Base-by-base conservation (phyloP, 2,113 vertebrate genomes). In the Danionella cerebrum region DNA sequence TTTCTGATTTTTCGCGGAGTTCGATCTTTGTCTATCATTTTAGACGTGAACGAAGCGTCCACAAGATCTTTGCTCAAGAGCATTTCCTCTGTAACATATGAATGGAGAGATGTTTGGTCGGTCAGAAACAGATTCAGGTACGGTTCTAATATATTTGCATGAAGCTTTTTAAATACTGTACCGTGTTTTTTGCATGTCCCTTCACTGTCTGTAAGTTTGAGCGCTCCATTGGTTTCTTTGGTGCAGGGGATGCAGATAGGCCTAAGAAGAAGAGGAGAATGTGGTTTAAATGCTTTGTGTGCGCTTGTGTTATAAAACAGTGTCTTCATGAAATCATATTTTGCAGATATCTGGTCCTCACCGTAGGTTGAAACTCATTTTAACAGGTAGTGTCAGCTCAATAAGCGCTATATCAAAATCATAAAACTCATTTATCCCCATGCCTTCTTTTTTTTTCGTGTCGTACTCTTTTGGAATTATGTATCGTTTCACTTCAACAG, bases 211-310 rank as follows among this genome's bases (percentile, higher is more conserved):
- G 59, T 3, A 64, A 86, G 58, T 16, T 70, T 36, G 18, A 90
- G 64, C 38, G 85, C 86, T 6, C 47, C n/a, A 44, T 25, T 88
- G 5, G 87, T 85, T 44, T 82, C 75, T 55, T 59, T n/a, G 13
- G 89, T 89, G 70, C 89, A 86, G 18, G 89, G 89, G 60, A 90
- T 80, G 33, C 89, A 90, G 42, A 90, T 89, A 4, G 84, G 76
- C 70, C 89, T 90, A 19, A 22, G 35, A 3, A 63, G 27, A 63
- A n/a, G n/a, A n/a, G n/a, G n/a, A n/a, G n/a, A n/a, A n/a, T n/a
- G n/a, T n/a, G n/a, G n/a, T n/a, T n/a, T n/a, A n/a, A n/a, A n/a
- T n/a, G n/a, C n/a, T n/a, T n/a, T n/a, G n/a, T n/a, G n/a, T n/a
- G n/a, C n/a, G n/a, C n/a, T n/a, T n/a, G n/a, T n/a, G n/a, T n/a